phyloP scores from a whole-genome alignment of 2,797 vertebrate species.

The Molothrus ater region DNA sequence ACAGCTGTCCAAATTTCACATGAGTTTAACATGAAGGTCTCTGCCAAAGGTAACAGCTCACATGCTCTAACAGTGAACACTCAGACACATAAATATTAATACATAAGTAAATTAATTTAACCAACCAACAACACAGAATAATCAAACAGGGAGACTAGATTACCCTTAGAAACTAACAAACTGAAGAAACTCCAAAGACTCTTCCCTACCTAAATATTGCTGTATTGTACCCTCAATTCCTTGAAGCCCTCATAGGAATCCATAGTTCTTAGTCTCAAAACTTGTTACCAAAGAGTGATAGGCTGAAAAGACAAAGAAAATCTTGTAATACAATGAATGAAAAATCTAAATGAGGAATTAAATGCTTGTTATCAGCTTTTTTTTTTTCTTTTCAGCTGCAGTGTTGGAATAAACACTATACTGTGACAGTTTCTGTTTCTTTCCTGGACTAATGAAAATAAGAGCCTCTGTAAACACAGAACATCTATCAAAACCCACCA shows the following conservation, averaged over 20 bases:
- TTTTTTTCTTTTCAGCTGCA: background rate
- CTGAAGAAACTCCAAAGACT: background rate
- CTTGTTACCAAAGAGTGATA: background rate
- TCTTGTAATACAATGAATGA: background rate
- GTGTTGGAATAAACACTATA: background rate
- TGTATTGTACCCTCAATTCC: background rate
- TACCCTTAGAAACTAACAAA: background rate
- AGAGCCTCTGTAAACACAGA: background rate
- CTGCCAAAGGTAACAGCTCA: background rate
- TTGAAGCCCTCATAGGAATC: background rate
- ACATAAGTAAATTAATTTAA: background rate
- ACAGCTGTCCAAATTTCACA: background rate
- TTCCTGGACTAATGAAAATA: background rate
- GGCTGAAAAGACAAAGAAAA: background rate
- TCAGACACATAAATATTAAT: background rate
- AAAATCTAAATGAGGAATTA: background rate
- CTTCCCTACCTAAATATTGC: background rate
- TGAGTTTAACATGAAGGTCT: background rate
- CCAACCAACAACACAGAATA: background rate
- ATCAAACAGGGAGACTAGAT: background rate
- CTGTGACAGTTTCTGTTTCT: background rate
- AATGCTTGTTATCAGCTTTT: background rate
- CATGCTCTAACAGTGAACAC: background rate
- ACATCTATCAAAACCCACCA: background rate
- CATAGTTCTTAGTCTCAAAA: background rate